Percentiles rank a stretch among this genome's conserved stretches.
Conservation (phyloP, 2,888 invertebrate genomes). For the Mamestra brassicae region DNA sequence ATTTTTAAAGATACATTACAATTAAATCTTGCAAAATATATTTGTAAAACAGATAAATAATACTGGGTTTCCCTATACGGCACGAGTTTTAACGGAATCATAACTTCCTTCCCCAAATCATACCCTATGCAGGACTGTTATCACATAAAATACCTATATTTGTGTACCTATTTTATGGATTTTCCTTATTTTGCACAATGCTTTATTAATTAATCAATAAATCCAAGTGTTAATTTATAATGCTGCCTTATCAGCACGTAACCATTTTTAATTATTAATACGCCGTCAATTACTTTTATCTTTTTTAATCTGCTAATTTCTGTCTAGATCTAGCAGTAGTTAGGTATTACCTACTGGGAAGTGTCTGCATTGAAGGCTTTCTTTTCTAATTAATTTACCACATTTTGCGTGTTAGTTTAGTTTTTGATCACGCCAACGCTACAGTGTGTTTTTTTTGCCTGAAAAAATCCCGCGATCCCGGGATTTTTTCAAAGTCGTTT, state of each 20-base stretch:
- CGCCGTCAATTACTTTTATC: conserved; percentile 42
- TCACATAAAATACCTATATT: background rate
- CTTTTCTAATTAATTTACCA: conserved; percentile 7
- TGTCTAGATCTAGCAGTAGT: conserved; percentile 26
- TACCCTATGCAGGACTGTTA: background rate
- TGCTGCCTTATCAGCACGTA: conserved; percentile 33
- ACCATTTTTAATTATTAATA: conserved; percentile 17
- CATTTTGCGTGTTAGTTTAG: background rate
- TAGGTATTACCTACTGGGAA: background rate
- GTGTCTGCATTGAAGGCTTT: conserved; percentile 9
- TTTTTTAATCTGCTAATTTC: conserved; percentile 9
- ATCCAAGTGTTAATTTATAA: background rate
- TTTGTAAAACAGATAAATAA: conserved; percentile 3
- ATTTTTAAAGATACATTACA: background rate
- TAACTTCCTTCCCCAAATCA: conserved; percentile 39
- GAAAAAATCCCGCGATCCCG: too few relatives aligned
- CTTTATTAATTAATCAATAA: background rate
- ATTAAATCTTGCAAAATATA: background rate
- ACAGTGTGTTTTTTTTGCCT: too few relatives aligned
- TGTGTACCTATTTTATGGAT: background rate
- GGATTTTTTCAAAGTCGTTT: too few relatives aligned
- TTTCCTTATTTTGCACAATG: conserved; percentile 13
- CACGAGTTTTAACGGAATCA: background rate
- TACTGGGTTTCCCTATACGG: conserved; percentile 6
- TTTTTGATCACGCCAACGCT: background rate